These are phyloP conservation scores for Suncus etruscus DNA, from an alignment of 2,113 vertebrate genomes.

Conservation along the genomic window DNA sequence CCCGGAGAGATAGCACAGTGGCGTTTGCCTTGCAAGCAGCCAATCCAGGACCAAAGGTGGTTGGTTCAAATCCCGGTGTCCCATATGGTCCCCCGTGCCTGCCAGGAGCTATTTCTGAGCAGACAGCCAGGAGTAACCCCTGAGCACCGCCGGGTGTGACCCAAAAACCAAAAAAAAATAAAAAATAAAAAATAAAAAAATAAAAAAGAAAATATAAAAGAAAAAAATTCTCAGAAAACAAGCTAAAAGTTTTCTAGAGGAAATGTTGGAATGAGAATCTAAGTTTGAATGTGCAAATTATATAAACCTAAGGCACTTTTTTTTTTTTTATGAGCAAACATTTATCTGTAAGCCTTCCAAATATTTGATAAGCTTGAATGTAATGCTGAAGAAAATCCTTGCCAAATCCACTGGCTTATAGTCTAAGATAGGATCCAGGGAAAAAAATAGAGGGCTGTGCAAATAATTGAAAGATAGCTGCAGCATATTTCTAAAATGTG, in stretches of 20 bases:
- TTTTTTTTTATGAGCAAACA: slow-evolving; percentile 68
- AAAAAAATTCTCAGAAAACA: neutral
- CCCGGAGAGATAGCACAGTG: too few species aligned
- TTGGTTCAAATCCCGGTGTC: too few species aligned
- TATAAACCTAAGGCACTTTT: slow-evolving; percentile 25
- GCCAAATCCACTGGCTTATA: slow-evolving; percentile 50
- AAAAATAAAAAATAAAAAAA: too few species aligned
- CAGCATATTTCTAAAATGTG: slow-evolving; percentile 6
- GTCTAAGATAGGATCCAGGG: slow-evolving; percentile 28
- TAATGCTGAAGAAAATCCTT: slow-evolving; percentile 63
- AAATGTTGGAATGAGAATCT: slow-evolving; percentile 55
- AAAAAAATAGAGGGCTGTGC: neutral
- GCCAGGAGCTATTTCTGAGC: too few species aligned
- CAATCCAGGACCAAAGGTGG: too few species aligned
- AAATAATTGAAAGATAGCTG: slow-evolving; percentile 30
- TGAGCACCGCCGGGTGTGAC: too few species aligned
- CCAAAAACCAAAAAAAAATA: too few species aligned
- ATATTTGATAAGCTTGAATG: slow-evolving; percentile 66
- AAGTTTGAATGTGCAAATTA: slow-evolving; percentile 66
- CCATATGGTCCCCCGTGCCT: too few species aligned
- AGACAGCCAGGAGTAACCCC: too few species aligned
- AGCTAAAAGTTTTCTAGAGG: slow-evolving; percentile 19
- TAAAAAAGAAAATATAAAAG: neutral
- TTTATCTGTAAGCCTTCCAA: slow-evolving; percentile 61
- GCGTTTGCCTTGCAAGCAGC: too few species aligned